A percentile compares a stretch with the other conserved stretches of the same genome.
phyloP scores from a whole-genome alignment of 37 sponge, comb jelly and placozoan species.

The Bolinopsis microptera region DNA sequence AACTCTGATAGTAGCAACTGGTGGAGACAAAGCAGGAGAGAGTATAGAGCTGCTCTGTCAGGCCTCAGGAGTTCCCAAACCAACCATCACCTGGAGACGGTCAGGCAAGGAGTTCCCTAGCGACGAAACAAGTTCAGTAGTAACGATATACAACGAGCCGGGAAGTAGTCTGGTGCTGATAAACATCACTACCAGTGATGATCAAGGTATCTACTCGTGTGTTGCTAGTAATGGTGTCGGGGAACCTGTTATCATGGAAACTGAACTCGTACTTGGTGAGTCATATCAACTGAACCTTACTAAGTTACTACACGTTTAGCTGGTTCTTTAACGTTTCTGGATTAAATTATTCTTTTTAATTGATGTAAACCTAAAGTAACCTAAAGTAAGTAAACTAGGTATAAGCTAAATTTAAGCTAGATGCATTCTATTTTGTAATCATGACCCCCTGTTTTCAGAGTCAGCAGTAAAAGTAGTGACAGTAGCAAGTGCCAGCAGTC shows the following conservation, averaged over 20 bases:
- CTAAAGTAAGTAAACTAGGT: too few relatives aligned
- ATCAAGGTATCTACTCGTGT: constrained; percentile 54
- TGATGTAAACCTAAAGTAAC: too few relatives aligned
- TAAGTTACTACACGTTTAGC: too few relatives aligned
- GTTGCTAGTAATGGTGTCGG: constrained; percentile 47
- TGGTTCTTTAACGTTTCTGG: too few relatives aligned
- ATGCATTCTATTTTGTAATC: too few relatives aligned
- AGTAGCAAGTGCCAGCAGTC: constrained; percentile 60
- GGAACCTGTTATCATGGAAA: constrained; percentile 57
- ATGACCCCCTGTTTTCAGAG: too few relatives aligned
- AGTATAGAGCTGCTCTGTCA: constrained; percentile 64
- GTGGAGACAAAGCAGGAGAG: constrained; percentile 51
- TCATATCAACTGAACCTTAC: too few relatives aligned
- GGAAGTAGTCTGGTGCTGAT: constrained; percentile 63
- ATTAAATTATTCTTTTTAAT: too few relatives aligned
- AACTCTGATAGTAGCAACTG: constrained; percentile 57
- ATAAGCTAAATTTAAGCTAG: too few relatives aligned
- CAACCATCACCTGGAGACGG: constrained; percentile 45
- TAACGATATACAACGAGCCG: constrained; percentile 62
- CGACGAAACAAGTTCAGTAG: constrained; percentile 35
- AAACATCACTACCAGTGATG: constrained; percentile 14
- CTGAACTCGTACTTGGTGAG: constrained; percentile 30
- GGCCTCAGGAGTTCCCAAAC: constrained; percentile 46
- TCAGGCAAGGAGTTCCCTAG: constrained; percentile 31
- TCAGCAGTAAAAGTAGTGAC: constrained; percentile 60